These are phyloP conservation scores for Ochropleura leucogaster DNA, from an alignment of 2,888 invertebrate species.

Conservation along the genomic window DNA sequence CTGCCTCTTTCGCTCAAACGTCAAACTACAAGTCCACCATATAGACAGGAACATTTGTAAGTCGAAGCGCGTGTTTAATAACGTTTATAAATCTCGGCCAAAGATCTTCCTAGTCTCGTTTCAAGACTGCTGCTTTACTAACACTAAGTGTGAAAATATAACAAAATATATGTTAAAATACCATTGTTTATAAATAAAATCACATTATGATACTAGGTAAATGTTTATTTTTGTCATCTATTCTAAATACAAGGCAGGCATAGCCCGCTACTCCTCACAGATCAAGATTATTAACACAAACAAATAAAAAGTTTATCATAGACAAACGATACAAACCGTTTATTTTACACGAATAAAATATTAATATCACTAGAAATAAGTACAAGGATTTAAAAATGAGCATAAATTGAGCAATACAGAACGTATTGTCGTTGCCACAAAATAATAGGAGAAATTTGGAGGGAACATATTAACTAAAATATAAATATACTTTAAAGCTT, in stretches of 20 bases:
- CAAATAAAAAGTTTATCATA: conserved; percentile 59
- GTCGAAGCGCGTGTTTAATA: neutral
- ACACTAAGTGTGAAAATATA: conserved; percentile 6
- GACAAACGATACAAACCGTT: conserved; percentile 58
- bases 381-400: conserved; percentile 81
- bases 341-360: conserved; percentile 70
- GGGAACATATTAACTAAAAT: conserved; percentile 75
- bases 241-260: conserved; percentile 83
- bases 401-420: conserved; percentile 88
- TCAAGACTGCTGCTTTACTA: conserved; percentile 2
- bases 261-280: conserved; percentile 80
- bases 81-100: neutral
- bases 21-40: neutral
- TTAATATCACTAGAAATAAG: conserved; percentile 76
- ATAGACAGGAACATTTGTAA: neutral
- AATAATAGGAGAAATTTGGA: conserved; percentile 73
- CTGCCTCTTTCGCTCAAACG: neutral
- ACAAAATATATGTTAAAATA: conserved; percentile 10
- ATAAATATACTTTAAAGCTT: conserved; percentile 79
- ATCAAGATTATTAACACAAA: conserved; percentile 77
- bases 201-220: conserved; percentile 83
- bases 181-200: conserved; percentile 70
- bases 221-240: conserved; percentile 87
- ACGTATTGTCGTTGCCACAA: conserved; percentile 86
- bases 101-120: neutral